Base-by-base conservation (phyloP, 2,888 invertebrate species). In the Dolichomitus sp. region DNA sequence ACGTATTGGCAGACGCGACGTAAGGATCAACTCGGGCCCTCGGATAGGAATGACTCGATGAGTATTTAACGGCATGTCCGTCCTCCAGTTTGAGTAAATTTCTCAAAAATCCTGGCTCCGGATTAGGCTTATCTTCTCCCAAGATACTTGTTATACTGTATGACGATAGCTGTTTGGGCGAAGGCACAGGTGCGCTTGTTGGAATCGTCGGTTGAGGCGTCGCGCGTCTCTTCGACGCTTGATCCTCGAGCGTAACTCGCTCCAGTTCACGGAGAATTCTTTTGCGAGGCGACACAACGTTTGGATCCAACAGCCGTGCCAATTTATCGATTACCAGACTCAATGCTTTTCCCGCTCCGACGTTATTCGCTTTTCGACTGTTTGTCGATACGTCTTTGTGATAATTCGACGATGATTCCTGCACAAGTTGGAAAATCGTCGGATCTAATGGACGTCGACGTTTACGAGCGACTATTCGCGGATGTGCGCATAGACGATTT, bases 81-180 rank as follows among this genome's bases (percentile, higher is more conserved):
- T 93, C 93, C 48, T 93, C 93, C 27, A 93, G 90, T 83, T 93
- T 93, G 19, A 93, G 88, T 80, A 93, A 86, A 80, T 91, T 93
- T 73, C 93, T 88, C 83, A 93, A 84, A 84, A 93, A 93, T 23
- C 93, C 93, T 11, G 92, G 91, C 65, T 93, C 93, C 40, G 94
- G 91, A 93, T 91, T 94, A 27, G 94, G 95, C 87, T 94, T 95
- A 93, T 96, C 95, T 85, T 96, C 96, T 81, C 97, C 96, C 89
- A 98, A 94, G 92, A 98, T 95, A 85, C 97, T 97, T 91, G 97
- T 97, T 93, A 98, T 98, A 94, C 97, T 97, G 94, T 97, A 97
- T 92, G 97, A 97, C 94, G 97, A 96, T 86, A 95, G 89, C 93
- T 95, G 90, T 91, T 94, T 93, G 17, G 92, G 89, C 23, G 91